Base-by-base conservation (phyloP, 2,113 vertebrate species). In the Burhinus oedicnemus region DNA sequence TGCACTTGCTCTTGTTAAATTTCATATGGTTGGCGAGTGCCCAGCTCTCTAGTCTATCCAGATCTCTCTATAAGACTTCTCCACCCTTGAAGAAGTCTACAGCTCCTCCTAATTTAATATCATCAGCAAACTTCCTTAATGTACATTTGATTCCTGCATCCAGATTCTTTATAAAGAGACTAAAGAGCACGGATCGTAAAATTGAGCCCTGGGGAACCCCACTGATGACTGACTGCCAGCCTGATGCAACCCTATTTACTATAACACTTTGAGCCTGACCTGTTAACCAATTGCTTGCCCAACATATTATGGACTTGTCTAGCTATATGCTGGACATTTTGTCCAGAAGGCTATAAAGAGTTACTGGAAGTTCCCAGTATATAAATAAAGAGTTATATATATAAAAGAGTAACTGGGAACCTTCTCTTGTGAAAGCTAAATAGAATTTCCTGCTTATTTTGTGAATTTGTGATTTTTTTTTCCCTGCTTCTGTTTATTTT, bases 211-310 rank as follows among this genome's bases (percentile, higher is more conserved):
- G 14, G 29, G 27, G 30, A 75, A 18, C 23, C 12, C 18, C 25
- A 20, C 8, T 71, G 66, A 12, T 65, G 17, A 65, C n/a, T 60
- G 45, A 12, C 20, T 1, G 0, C 30, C 49, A 55, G 22, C 15
- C 12, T 75, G 44, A 60, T 83, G 9, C 10, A 75, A 11, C 38
- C 11, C 61, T 2, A 65, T 65, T 90, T 75, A 20, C 30, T 49
- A 2, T 15, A 69, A 8, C 16, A 6, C 42, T 74, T 78, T 30
- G n/a, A 60, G 30, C 14, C 30, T 0, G 0, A 45, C 23, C 5
- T 5, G 3, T 79, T 11, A 69, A 15, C 29, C 42, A 52, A 2
- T 40, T 86, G 32, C 21, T 89, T 5, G 60, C 26, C 13, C 22
- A 61, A 11, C 3, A 2, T 47, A 21, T 29, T 49, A 45, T 18